A percentile compares a stretch with the other conserved stretches of the same genome.
Conservation (phyloP, 2,797 vertebrate species). For the Esox lucius region DNA sequence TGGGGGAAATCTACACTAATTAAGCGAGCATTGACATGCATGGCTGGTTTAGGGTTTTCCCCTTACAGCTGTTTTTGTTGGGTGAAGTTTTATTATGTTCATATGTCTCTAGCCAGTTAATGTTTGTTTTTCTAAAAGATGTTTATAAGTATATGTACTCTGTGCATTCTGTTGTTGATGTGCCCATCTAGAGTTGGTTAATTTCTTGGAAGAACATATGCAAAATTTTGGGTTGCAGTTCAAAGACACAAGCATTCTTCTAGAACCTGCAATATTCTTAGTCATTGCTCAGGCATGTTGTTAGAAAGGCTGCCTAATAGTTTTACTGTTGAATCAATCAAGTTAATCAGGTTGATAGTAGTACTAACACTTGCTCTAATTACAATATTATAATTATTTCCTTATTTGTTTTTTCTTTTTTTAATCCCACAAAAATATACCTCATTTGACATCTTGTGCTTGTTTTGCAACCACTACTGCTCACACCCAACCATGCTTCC, state of each 20-base stretch:
- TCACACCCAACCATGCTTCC: background rate
- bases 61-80: background rate
- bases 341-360: background rate
- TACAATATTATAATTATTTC: slow-evolving; percentile 28
- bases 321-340: background rate
- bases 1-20: background rate
- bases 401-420: slow-evolving; percentile 14
- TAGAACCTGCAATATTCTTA: background rate
- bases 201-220: background rate
- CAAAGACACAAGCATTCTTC: background rate
- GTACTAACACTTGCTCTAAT: slow-evolving; percentile 1
- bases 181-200: background rate
- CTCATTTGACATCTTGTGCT: background rate
- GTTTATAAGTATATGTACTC: background rate
- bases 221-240: background rate
- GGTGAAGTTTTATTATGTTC: background rate
- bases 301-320: background rate
- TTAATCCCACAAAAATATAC: slow-evolving; percentile 19
- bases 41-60: background rate
- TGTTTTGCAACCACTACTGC: background rate
- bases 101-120: background rate
- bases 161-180: background rate
- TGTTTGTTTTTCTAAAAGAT: background rate
- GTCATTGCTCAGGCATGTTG: background rate
- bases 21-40: background rate